Percentiles rank a stretch among this genome's conserved stretches.
Evolutionary conservation across 1,140 invertebrate species (phyloP).

Genomic region (Arion vulgaris): DNA sequence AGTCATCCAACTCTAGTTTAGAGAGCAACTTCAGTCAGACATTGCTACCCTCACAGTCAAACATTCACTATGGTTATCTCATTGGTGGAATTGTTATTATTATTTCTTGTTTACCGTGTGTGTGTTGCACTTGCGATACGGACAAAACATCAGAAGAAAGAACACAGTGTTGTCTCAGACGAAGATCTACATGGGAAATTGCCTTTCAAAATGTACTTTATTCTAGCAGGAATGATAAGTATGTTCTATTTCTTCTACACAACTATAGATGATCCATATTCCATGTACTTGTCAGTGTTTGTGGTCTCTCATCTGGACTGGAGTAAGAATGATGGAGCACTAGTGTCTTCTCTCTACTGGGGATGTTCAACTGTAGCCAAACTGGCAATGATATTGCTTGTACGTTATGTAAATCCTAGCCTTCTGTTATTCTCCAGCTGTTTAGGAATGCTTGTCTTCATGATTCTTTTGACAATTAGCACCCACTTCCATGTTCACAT

Average conservation of each 20-base stretch:
- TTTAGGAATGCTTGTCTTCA: conserved; percentile 3
- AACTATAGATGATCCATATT: conserved; percentile 1
- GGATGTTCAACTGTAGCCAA: conserved; percentile 6
- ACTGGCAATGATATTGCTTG: not conserved
- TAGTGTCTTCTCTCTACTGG: conserved; percentile 13
- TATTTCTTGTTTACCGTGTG: conserved; percentile 1
- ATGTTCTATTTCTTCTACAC: conserved; percentile 25
- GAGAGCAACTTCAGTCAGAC: not conserved
- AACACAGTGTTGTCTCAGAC: no score
- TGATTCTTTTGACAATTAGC: not conserved
- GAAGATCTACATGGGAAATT: not conserved
- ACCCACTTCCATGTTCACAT: not conserved
- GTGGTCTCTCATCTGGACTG: conserved; percentile 6
- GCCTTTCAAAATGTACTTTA: not conserved
- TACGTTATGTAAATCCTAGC: conserved; percentile 8
- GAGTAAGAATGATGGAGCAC: conserved; percentile 14
- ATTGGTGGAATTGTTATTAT: conserved; percentile 30
- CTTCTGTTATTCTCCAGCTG: not conserved
- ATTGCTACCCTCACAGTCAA: not conserved
- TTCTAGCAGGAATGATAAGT: conserved; percentile 4
- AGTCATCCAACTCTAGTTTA: not conserved
- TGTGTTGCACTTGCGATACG: conserved; percentile 17
- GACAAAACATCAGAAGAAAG: no score
- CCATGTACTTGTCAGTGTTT: conserved; percentile 18
- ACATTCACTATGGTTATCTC: conserved; percentile 35